phyloP scores from a whole-genome alignment of 2,888 invertebrate genomes.

The Andrena marginata region DNA sequence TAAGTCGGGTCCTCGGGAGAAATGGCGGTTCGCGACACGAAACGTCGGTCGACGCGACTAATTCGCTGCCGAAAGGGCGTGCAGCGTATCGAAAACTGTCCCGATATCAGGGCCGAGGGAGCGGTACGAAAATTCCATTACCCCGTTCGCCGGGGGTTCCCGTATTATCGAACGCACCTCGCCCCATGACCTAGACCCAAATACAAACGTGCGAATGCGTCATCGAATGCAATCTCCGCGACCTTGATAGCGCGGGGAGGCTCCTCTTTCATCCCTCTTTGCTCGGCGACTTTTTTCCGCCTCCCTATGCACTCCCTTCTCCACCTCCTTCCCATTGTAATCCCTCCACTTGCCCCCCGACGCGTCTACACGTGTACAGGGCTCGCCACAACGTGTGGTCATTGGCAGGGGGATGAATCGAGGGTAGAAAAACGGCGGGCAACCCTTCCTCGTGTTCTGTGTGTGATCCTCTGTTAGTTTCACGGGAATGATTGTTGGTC shows the following conservation, averaged over 20 bases:
- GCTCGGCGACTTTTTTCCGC: neutral
- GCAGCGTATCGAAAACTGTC: neutral
- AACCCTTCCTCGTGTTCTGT: no score
- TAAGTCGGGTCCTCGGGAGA: neutral
- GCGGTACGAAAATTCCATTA: constrained; percentile 22
- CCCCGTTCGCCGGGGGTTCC: constrained; percentile 1
- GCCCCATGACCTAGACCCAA: constrained; percentile 69
- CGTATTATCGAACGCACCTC: constrained; percentile 52
- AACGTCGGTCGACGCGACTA: neutral
- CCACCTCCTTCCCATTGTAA: neutral
- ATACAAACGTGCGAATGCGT: constrained; percentile 56
- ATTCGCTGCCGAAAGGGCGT: neutral
- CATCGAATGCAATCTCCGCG: constrained; percentile 50
- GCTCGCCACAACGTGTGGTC: neutral
- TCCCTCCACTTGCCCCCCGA: neutral
- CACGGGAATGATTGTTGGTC: no score
- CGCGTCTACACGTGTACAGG: neutral
- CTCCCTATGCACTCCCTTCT: neutral
- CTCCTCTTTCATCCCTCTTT: constrained; percentile 25
- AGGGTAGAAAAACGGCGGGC: no score
- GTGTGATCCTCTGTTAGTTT: no score
- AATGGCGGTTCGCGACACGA: neutral
- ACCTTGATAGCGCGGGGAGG: constrained; percentile 36
- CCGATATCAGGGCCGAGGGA: neutral
- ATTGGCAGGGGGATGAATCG: neutral